Evolutionary conservation across 2,888 invertebrate genomes (phyloP).

Genomic region (Trissolcus japonicus): DNA sequence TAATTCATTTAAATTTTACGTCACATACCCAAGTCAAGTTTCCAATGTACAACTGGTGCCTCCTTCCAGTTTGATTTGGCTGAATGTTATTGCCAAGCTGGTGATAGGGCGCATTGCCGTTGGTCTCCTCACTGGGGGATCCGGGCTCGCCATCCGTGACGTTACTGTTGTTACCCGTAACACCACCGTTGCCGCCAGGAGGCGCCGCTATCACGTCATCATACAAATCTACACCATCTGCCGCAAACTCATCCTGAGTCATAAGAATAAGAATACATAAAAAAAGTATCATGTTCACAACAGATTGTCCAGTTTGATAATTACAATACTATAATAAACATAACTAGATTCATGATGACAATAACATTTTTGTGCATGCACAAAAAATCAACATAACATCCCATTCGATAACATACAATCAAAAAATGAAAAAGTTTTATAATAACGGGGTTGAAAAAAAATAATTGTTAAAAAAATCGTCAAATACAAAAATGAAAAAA

Average conservation of each 20-base stretch:
- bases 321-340: background rate
- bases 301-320: background rate
- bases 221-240: constrained; percentile 94
- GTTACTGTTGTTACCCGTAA: constrained; percentile 66
- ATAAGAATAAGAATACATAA: constrained; percentile 48
- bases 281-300: constrained; percentile 43
- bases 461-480: too few relatives aligned
- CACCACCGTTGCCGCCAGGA: constrained; percentile 76
- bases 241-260: constrained; percentile 86
- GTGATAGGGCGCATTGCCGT: constrained; percentile 83
- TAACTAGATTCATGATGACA: too few relatives aligned
- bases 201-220: constrained; percentile 95
- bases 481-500: too few relatives aligned
- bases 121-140: constrained; percentile 84
- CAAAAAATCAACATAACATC: too few relatives aligned
- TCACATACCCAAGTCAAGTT: constrained; percentile 95
- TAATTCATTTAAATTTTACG: background rate
- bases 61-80: constrained; percentile 84
- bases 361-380: too few relatives aligned
- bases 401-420: too few relatives aligned
- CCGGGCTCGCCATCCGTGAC: constrained; percentile 80
- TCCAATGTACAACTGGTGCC: constrained; percentile 96
- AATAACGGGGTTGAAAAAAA: too few relatives aligned
- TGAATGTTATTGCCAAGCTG: constrained; percentile 83
- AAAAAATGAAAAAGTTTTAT: too few relatives aligned